Base-by-base conservation (phyloP, 2,113 vertebrate species). In the Picathartes gymnocephalus region DNA sequence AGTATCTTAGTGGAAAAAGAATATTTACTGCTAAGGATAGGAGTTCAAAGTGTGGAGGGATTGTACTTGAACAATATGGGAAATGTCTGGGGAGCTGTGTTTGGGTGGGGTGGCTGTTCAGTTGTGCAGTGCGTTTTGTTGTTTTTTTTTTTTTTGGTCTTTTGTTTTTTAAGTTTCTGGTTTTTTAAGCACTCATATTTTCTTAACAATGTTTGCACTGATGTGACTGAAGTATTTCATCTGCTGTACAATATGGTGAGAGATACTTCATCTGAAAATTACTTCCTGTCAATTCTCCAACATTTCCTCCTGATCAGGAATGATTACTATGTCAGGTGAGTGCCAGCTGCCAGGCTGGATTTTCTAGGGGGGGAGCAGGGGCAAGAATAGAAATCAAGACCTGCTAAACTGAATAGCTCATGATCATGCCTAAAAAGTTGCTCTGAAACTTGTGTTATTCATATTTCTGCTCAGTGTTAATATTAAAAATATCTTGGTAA, bases 281-380 rank as follows among this genome's bases (percentile, higher is more conserved):
- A 99, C 96, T 98, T 99, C 86, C 96, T 99, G 72, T 99, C 99
- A 18, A 98, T 99, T 94, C 98, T 99, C 11, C 99, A 99, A 96
- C 99, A 99, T 90, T 98, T 99, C 80, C 97, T 99, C 44, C 99
- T 99, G 86, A 99, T 99, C 95, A 98, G 99, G 97, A 99, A 98
- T 25, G 99, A 99, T 97, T 99, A 99, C 97, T 99, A 99, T 96
- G 97, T 99, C 97, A 98, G 99, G 99, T 99, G 97, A 98, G 98
- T 81, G 69, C 42, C 50, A 22, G 33, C 47, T 81, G 7, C 51
- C 27, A 53, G 21, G 9, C 30, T 70, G 51, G 16, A 0, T 4
- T 25, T 69, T 23, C 2, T 45, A n/a, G n/a, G 10, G 22, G 53
- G 37, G 10, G 2, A 3, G 0, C 3, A 31, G n/a, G 4, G 35